phyloP scores from a whole-genome alignment of 2,888 invertebrate species.

The Tridacna crocea region DNA sequence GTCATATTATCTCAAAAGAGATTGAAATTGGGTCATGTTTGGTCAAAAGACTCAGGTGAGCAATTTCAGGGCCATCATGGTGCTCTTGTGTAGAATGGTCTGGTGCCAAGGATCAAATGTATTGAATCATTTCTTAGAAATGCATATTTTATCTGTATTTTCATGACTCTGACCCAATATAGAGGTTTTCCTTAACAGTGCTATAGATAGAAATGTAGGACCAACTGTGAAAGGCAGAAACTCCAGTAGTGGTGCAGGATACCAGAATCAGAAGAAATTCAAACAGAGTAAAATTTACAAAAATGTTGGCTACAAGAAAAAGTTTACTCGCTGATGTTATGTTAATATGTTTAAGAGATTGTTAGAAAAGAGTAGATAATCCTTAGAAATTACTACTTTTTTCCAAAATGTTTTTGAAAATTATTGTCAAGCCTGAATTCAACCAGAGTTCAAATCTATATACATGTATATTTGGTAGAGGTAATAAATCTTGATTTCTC shows the following conservation, averaged over 20 bases:
- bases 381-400: not conserved
- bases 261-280: conserved; percentile 64
- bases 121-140: too few species aligned
- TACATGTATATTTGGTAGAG: too few species aligned
- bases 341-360: not conserved
- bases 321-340: conserved; percentile 11
- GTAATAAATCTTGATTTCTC: too few species aligned
- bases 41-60: too few species aligned
- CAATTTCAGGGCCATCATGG: not conserved
- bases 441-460: too few species aligned
- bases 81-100: not conserved
- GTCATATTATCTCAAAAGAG: too few species aligned
- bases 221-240: conserved; percentile 32
- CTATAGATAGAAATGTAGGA: not conserved
- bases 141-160: too few species aligned
- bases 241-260: conserved; percentile 63
- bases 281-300: conserved; percentile 71
- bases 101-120: not conserved
- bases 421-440: too few species aligned
- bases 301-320: conserved; percentile 56
- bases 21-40: too few species aligned
- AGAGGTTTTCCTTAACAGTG: conserved; percentile 4
- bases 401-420: too few species aligned
- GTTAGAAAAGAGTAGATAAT: not conserved
- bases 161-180: too few species aligned